Conservation (phyloP, 2,113 vertebrate species). For the Proterorhinus semilunaris region DNA sequence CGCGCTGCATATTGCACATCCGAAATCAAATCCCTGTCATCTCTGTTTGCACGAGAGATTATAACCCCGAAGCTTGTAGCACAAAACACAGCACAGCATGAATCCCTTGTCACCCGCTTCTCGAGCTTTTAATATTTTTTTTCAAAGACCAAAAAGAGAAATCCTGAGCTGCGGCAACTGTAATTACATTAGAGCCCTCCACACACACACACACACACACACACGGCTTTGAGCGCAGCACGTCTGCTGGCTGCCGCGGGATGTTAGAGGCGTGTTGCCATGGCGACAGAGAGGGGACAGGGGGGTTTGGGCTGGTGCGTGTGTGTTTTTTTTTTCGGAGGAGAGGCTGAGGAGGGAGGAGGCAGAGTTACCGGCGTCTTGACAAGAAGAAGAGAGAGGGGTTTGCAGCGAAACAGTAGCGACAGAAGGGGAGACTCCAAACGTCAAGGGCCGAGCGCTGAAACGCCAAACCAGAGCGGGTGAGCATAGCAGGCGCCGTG, state of each 20-base stretch:
- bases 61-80: background rate
- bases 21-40: background rate
- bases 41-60: slow-evolving; percentile 24
- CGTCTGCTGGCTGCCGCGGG: slow-evolving; percentile 81
- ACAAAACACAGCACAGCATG: slow-evolving; percentile 49
- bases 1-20: background rate
- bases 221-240: slow-evolving; percentile 62
- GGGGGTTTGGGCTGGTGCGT: slow-evolving; percentile 42
- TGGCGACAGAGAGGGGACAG: slow-evolving; percentile 86
- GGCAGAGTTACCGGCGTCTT: slow-evolving; percentile 62
- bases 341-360: slow-evolving; percentile 19
- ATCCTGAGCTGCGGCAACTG: slow-evolving; percentile 53
- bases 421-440: slow-evolving; percentile 28
- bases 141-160: slow-evolving; percentile 40
- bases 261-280: slow-evolving; percentile 90
- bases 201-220: slow-evolving; percentile 26
- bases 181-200: slow-evolving; percentile 61
- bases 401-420: slow-evolving; percentile 32
- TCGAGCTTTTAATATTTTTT: slow-evolving; percentile 15
- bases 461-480: slow-evolving; percentile 38
- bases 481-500: slow-evolving; percentile 33
- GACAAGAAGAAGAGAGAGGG: slow-evolving; percentile 34
- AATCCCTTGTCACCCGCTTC: slow-evolving; percentile 31
- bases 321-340: slow-evolving; percentile 28
- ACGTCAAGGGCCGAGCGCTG: slow-evolving; percentile 32